Evolutionary conservation across 2,888 invertebrate genomes (phyloP).

Genomic region (Leptinotarsa haldemani): DNA sequence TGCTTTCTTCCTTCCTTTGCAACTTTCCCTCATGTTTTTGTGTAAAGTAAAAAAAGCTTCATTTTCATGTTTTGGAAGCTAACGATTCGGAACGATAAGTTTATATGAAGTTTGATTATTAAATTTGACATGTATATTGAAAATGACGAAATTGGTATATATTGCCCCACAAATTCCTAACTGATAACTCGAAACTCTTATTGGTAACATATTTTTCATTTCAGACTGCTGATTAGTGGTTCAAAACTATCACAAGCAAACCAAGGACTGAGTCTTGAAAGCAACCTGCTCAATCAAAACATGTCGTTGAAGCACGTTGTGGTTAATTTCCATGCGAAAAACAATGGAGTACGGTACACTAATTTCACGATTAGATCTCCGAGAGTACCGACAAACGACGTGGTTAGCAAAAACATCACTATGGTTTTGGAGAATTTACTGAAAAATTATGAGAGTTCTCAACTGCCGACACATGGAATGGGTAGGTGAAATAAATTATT

Average conservation of each 20-base stretch:
- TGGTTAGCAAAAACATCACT: conserved; percentile 84
- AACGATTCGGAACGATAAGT: not conserved
- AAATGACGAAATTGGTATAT: too few relatives aligned
- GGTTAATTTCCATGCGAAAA: conserved; percentile 49
- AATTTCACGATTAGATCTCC: conserved; percentile 30
- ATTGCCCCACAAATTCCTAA: too few relatives aligned
- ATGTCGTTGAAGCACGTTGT: conserved; percentile 51
- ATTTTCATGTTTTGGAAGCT: too few relatives aligned
- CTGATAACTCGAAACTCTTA: not conserved
- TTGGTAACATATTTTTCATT: conserved; percentile 31
- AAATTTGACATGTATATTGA: too few relatives aligned
- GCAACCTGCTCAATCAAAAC: conserved; percentile 48
- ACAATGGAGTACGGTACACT: conserved; percentile 24
- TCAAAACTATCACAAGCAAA: conserved; percentile 33
- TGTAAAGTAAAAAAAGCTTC: too few relatives aligned
- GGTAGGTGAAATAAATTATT: conserved; percentile 67
- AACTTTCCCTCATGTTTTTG: too few relatives aligned
- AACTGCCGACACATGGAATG: conserved; percentile 88
- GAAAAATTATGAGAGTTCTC: conserved; percentile 91
- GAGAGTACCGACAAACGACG: conserved; percentile 51
- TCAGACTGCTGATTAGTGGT: conserved; percentile 37
- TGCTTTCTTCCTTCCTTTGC: too few relatives aligned
- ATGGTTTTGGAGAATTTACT: conserved; percentile 86
- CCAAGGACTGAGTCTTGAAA: conserved; percentile 47
- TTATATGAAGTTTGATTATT: not conserved